Evolutionary conservation across 2,888 invertebrate genomes (phyloP).

Genomic region (Drosophila meridionalis): DNA sequence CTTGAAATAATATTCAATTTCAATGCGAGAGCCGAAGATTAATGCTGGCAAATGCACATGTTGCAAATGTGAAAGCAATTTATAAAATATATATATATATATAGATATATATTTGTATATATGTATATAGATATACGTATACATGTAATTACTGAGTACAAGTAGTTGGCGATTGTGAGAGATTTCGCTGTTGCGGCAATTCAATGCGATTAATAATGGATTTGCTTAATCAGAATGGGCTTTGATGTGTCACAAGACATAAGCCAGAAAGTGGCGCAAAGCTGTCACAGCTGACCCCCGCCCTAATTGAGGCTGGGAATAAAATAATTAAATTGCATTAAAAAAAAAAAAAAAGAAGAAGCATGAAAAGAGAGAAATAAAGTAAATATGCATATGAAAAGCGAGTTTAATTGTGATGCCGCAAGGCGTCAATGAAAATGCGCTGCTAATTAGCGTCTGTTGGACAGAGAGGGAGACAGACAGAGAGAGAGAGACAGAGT

Average conservation of each 20-base stretch:
- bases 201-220: slow-evolving; percentile 71
- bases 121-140: background rate
- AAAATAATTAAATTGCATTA: slow-evolving; percentile 76
- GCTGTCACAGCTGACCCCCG: slow-evolving; percentile 19
- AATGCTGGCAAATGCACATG: background rate
- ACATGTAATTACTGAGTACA: background rate
- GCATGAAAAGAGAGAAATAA: background rate
- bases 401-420: slow-evolving; percentile 48
- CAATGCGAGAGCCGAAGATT: background rate
- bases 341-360: slow-evolving; percentile 27
- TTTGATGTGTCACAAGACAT: slow-evolving; percentile 60
- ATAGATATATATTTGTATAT: background rate
- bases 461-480: background rate
- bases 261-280: slow-evolving; percentile 52
- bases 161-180: background rate
- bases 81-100: background rate
- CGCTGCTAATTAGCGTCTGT: slow-evolving; percentile 66
- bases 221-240: slow-evolving; percentile 65
- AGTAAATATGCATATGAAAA: slow-evolving; percentile 76
- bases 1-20: background rate
- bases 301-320: slow-evolving; percentile 55
- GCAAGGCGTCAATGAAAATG: slow-evolving; percentile 67
- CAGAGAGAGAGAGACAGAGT: background rate
- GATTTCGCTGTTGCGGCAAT: slow-evolving; percentile 27
- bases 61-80: background rate